Evolutionary conservation across 2,888 invertebrate genomes (phyloP).

Genomic region (Caenorhabditis macrosperma): DNA sequence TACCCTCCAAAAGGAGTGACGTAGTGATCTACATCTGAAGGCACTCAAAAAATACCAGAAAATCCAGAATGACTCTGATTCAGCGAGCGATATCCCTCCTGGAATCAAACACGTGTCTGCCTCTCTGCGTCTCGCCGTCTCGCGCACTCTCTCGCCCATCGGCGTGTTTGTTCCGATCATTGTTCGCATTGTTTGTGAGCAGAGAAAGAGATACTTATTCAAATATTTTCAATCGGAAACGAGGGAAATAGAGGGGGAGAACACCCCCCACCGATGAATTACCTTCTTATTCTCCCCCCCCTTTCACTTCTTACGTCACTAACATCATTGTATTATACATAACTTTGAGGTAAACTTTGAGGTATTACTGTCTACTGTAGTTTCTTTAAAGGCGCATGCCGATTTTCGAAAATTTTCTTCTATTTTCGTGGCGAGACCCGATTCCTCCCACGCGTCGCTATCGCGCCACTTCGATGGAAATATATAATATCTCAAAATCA

Average conservation of each 20-base stretch:
- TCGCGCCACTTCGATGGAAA: no score
- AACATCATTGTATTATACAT: no score
- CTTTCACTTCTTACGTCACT: neutral
- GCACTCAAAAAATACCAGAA: conserved; percentile 32
- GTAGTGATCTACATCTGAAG: neutral
- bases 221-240: conserved; percentile 44
- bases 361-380: no score
- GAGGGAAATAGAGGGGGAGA: neutral
- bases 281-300: neutral
- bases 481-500: no score
- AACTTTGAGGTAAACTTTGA: no score
- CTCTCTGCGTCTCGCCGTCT: conserved; percentile 15
- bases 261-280: neutral
- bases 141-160: conserved; percentile 12
- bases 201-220: conserved; percentile 35
- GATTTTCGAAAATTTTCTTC: no score
- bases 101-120: conserved; percentile 38
- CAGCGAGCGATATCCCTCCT: conserved; percentile 31
- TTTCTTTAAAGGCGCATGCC: no score
- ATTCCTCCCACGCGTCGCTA: no score
- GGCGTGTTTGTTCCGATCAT: conserved; percentile 37
- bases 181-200: conserved; percentile 55
- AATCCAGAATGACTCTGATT: conserved; percentile 24
- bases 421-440: no score
- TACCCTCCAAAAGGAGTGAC: neutral